phyloP scores from a whole-genome alignment of 2,888 invertebrate genomes.

The Hypsopygia costalis region DNA sequence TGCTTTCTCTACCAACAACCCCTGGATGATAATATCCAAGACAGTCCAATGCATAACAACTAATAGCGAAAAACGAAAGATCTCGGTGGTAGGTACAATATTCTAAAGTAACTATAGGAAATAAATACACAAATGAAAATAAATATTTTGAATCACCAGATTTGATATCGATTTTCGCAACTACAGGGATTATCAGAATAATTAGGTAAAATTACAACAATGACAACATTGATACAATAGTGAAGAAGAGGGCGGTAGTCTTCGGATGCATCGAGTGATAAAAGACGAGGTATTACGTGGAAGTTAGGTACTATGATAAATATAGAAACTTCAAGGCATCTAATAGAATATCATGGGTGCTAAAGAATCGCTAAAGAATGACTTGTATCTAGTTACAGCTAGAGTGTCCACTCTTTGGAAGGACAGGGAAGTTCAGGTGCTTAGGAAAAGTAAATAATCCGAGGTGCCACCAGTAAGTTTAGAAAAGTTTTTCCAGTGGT shows the following conservation, averaged over 20 bases:
- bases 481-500: too few species aligned
- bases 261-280: slow-evolving; percentile 65
- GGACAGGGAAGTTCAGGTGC: too few species aligned
- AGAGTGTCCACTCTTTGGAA: slow-evolving; percentile 9
- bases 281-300: slow-evolving; percentile 38
- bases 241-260: slow-evolving; percentile 78
- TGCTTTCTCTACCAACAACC: too few species aligned
- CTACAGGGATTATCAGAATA: slow-evolving; percentile 26
- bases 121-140: slow-evolving; percentile 13
- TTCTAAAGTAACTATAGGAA: slow-evolving; percentile 19
- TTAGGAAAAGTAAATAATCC: too few species aligned
- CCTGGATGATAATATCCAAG: neutral
- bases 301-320: slow-evolving; percentile 29
- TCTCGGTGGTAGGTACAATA: slow-evolving; percentile 14
- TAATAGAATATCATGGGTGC: slow-evolving; percentile 39
- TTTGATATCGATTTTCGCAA: slow-evolving; percentile 20
- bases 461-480: too few species aligned
- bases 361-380: slow-evolving; percentile 51
- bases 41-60: slow-evolving; percentile 20
- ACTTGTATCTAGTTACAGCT: slow-evolving; percentile 39
- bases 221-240: slow-evolving; percentile 79
- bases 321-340: slow-evolving; percentile 33
- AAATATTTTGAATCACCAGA: slow-evolving; percentile 17
- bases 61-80: slow-evolving; percentile 15
- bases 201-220: slow-evolving; percentile 34